Evolutionary conservation across 2,888 invertebrate species (phyloP).

Genomic region (Gastrophysa polygoni): DNA sequence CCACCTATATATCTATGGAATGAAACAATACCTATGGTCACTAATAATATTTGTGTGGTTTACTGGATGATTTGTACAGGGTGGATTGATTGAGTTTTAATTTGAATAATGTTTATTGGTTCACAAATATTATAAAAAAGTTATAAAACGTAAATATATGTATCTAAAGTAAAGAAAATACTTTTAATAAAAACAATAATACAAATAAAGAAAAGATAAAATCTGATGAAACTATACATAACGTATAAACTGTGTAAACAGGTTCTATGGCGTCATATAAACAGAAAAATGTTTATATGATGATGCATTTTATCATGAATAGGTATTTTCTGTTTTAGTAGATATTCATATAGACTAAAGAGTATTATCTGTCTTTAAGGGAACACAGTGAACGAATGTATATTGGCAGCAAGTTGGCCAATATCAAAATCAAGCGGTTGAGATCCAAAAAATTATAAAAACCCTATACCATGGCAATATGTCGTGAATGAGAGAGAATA

Average conservation of each 20-base stretch:
- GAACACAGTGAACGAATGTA: slow-evolving; percentile 41
- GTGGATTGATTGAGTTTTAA: too few relatives aligned
- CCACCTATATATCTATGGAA: too few relatives aligned
- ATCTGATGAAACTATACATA: slow-evolving; percentile 59
- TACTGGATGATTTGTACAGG: too few relatives aligned
- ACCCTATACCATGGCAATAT: slow-evolving; percentile 57
- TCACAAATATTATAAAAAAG: slow-evolving; percentile 55
- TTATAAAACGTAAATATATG: slow-evolving; percentile 58
- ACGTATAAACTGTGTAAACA: slow-evolving; percentile 46
- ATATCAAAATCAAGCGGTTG: slow-evolving; percentile 46
- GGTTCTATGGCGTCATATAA: slow-evolving; percentile 50
- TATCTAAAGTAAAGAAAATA: slow-evolving; percentile 55
- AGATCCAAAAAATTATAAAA: slow-evolving; percentile 53
- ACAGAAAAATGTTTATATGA: slow-evolving; percentile 28
- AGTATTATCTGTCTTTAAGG: slow-evolving; percentile 38
- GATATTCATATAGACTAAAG: slow-evolving; percentile 36
- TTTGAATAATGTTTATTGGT: slow-evolving; percentile 33
- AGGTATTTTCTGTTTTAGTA: slow-evolving; percentile 39
- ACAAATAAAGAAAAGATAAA: slow-evolving; percentile 57
- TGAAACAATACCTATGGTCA: too few relatives aligned
- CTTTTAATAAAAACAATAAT: slow-evolving; percentile 57
- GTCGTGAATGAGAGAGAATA: slow-evolving; percentile 42
- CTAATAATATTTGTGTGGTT: too few relatives aligned
- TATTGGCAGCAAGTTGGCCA: slow-evolving; percentile 45
- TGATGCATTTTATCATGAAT: slow-evolving; percentile 15